Conservation (phyloP, 2,888 invertebrate genomes). For the Liposcelis brunnea region DNA sequence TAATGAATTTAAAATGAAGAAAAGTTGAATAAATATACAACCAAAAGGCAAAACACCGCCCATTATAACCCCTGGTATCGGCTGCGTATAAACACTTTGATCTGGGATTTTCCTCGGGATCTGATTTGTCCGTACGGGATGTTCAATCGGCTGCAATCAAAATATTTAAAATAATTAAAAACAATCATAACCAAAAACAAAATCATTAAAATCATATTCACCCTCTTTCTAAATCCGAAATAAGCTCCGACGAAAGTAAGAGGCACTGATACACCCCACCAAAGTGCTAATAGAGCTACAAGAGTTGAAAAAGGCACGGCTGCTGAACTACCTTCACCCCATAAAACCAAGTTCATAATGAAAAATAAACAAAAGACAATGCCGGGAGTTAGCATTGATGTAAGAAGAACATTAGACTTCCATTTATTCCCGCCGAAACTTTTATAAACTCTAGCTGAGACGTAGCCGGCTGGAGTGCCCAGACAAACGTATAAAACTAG, state of each 20-base stretch:
- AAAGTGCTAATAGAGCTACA: slow-evolving; percentile 80
- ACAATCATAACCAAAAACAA: slow-evolving; percentile 1
- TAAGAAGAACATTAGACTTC: slow-evolving; percentile 95
- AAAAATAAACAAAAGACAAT: slow-evolving; percentile 95
- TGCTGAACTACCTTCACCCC: slow-evolving; percentile 91
- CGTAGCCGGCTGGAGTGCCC: slow-evolving; percentile 92
- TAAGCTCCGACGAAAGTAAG: slow-evolving; percentile 95
- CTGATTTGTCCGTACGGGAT: slow-evolving; percentile 96
- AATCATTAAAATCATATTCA: slow-evolving; percentile 28
- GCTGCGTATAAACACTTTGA: slow-evolving; percentile 93
- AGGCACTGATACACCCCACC: slow-evolving; percentile 98
- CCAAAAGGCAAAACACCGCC: slow-evolving; percentile 97
- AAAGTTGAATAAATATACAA: slow-evolving; percentile 95
- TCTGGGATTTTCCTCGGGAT: slow-evolving; percentile 98
- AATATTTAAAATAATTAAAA: slow-evolving; percentile 5
- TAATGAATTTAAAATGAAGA: slow-evolving; percentile 95
- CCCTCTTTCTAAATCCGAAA: slow-evolving; percentile 94
- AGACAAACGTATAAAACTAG: slow-evolving; percentile 93
- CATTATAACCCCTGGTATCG: slow-evolving; percentile 91
- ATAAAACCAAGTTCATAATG: slow-evolving; percentile 87
- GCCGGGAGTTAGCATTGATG: slow-evolving; percentile 86
- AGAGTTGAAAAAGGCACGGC: slow-evolving; percentile 95
- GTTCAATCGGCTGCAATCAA: slow-evolving; percentile 63
- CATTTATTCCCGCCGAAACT: slow-evolving; percentile 97
- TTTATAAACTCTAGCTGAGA: slow-evolving; percentile 93